These are phyloP conservation scores for Mesochorus sp. DNA, from an alignment of 2,888 invertebrate genomes.

Conservation along the genomic window DNA sequence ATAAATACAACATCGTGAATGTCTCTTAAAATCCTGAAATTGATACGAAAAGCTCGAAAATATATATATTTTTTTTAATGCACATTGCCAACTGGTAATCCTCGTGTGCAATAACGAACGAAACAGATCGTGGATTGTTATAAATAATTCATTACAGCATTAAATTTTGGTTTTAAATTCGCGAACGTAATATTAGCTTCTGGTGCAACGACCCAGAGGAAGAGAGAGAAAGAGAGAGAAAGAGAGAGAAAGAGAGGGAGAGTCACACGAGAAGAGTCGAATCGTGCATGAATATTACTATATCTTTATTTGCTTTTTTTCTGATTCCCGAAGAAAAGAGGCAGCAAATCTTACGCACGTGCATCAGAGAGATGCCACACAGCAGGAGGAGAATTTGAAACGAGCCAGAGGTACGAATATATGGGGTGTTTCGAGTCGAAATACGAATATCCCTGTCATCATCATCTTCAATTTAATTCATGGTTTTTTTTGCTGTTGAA, in stretches of 20 bases:
- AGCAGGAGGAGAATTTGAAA: constrained; percentile 42
- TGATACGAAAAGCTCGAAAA: not conserved
- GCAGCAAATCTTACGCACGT: constrained; percentile 39
- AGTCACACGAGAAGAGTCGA: not conserved
- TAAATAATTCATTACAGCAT: constrained; percentile 37
- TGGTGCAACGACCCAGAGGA: constrained; percentile 31
- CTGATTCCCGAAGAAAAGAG: not conserved
- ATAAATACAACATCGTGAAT: not conserved
- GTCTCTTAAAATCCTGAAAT: constrained; percentile 28
- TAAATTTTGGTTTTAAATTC: constrained; percentile 43
- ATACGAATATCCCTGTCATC: not conserved
- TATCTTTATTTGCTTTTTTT: not conserved
- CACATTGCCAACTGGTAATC: constrained; percentile 19
- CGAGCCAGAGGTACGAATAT: constrained; percentile 3
- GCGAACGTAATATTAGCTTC: constrained; percentile 18
- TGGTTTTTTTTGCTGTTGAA: not conserved
- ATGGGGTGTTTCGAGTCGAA: not conserved
- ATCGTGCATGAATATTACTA: constrained; percentile 17
- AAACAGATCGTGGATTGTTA: constrained; percentile 33
- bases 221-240: not conserved
- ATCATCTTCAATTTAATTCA: not conserved
- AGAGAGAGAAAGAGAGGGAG: constrained; percentile 1
- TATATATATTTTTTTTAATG: not conserved
- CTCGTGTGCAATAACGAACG: constrained; percentile 29
- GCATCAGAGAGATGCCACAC: constrained; percentile 38